Evolutionary conservation across 2,113 vertebrate genomes (phyloP), one percentile per base, ranked within the genome.

Genomic region (Cyprinodon variegatus): DNA sequence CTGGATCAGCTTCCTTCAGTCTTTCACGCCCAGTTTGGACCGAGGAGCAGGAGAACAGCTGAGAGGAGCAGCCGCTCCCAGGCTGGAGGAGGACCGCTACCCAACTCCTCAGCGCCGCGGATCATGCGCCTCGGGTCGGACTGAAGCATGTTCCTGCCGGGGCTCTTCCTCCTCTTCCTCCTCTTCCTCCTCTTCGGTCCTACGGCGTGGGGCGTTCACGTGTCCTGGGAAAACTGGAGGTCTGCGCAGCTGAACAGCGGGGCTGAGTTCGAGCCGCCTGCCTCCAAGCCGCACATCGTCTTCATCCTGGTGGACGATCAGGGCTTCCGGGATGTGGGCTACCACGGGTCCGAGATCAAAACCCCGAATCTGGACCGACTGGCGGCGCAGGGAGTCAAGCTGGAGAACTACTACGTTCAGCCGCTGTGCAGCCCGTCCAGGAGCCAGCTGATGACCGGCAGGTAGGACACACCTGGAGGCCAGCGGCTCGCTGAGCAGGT

Each of bases 401-500:
- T 99, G 93, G 98, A 99, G 94, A 99, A 98, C 78, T 99, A 99
- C 85, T 99, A 99, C 3, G 98, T 99, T 46, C 98, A 99, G 86
- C 98, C 98, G 13, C 97, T 99, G 76, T 99, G 98, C 91, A 98
- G 96, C 9, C 98, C 98, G 2, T 98, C 97, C 86, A 93, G 98
- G 88, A 99, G 98, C 88, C 97, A 99, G 37, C 90, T 99, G 82
- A 96, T 99, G 94, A 99, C 98, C 81, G 98, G 98, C 90, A 97
- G 96, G 98, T 99, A 89, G 9, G 5, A 46, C 15, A 11, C 46
- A 1, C 20, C 29, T 29, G 29, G 29, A 29, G 29, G 29, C 29
- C 29, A 29, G 29, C 29, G 29, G 29, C 29, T 29, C 1, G 1
- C 29, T 29, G 29, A 29, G 29, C 17, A 14, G 13, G 48, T 53